phyloP scores from a whole-genome alignment of 2,113 vertebrate species.

The Anoura caudifer region DNA sequence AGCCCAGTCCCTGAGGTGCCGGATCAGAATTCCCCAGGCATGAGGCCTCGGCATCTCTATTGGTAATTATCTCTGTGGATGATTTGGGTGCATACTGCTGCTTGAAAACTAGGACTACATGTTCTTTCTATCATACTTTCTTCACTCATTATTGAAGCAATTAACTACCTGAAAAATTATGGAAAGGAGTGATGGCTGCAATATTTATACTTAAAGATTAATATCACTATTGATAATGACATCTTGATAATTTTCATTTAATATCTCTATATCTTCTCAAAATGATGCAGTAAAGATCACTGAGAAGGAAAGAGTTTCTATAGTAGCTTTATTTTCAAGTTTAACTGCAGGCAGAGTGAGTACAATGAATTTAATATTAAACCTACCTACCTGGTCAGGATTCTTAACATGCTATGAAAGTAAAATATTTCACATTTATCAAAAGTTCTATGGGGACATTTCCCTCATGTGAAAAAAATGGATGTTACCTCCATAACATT shows the following conservation, averaged over 20 bases:
- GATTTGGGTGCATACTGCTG: not conserved
- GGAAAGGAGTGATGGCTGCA: not conserved
- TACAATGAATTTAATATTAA: not conserved
- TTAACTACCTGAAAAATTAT: not conserved
- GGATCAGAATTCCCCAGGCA: not conserved
- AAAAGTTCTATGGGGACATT: not conserved
- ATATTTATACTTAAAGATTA: not conserved
- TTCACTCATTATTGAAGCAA: not conserved
- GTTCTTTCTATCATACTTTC: not conserved
- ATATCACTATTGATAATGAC: not conserved
- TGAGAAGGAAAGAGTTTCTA: not conserved
- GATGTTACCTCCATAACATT: not conserved
- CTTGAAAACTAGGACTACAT: not conserved
- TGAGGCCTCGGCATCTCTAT: not conserved
- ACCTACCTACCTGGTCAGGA: not conserved
- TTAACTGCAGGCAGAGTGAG: not conserved
- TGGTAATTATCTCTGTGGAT: not conserved
- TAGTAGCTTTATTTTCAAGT: not conserved
- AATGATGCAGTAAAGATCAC: not conserved
- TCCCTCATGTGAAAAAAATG: not conserved
- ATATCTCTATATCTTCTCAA: slow-evolving; percentile 22
- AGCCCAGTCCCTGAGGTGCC: not conserved
- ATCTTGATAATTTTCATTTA: slow-evolving; percentile 22
- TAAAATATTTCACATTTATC: not conserved
- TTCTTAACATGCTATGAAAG: not conserved